Conservation (phyloP, 2,888 invertebrate species). For the Ecdyonurus torrentis region DNA sequence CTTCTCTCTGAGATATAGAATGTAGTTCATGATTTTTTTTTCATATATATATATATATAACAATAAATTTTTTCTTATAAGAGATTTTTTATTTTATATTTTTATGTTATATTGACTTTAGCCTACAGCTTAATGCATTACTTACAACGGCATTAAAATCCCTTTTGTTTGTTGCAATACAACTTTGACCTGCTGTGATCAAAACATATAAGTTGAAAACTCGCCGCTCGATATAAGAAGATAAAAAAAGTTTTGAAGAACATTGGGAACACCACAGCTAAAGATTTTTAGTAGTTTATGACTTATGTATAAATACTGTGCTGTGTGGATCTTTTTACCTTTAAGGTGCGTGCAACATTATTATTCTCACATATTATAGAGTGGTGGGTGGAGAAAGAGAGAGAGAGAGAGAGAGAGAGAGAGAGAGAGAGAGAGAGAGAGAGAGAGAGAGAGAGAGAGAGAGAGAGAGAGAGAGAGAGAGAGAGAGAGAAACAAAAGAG, state of each 20-base stretch:
- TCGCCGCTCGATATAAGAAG: not conserved
- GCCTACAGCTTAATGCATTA: not conserved
- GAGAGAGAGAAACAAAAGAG: not conserved
- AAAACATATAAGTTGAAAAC: too few relatives aligned
- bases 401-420: not conserved
- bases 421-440: not conserved
- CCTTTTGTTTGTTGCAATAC: not conserved
- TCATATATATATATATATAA: too few relatives aligned
- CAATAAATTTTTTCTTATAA: too few relatives aligned
- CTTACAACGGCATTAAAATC: too few relatives aligned
- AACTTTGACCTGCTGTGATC: too few relatives aligned
- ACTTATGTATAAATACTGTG: too few relatives aligned
- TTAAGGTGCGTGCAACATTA: slow-evolving; percentile 2
- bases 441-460: not conserved
- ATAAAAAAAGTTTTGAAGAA: not conserved
- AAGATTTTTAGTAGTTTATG: not conserved
- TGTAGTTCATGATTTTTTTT: too few relatives aligned
- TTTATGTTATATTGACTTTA: not conserved
- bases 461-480: not conserved
- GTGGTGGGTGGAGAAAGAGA: not conserved
- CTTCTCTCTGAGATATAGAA: too few relatives aligned
- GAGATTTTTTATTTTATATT: too few relatives aligned
- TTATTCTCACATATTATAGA: not conserved
- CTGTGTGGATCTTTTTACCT: not conserved
- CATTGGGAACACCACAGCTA: not conserved